These are phyloP conservation scores for Mactra quadrangularis DNA, from an alignment of 1,140 invertebrate genomes.

Conservation along the genomic window DNA sequence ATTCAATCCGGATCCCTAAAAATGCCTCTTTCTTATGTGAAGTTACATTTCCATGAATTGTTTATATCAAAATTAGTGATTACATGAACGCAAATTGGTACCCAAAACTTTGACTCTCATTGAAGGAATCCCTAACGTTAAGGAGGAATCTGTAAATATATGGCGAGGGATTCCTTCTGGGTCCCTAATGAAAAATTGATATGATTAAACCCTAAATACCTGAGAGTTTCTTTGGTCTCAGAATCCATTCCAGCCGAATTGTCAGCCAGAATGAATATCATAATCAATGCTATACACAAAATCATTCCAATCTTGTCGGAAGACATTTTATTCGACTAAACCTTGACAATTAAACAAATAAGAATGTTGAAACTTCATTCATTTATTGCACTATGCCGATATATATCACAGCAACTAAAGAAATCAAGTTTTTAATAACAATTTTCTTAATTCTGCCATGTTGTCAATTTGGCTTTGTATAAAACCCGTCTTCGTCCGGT, in stretches of 20 bases:
- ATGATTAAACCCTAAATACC: no score
- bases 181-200: background rate
- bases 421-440: background rate
- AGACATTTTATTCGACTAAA: conserved; percentile 3
- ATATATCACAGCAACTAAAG: background rate
- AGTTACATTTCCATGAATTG: background rate
- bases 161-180: background rate
- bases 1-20: no score
- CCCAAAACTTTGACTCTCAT: background rate
- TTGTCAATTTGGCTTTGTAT: conserved; percentile 6
- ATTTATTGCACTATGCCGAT: background rate
- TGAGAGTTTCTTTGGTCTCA: conserved; percentile 21
- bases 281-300: background rate
- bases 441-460: conserved; percentile 16
- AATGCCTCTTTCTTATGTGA: no score
- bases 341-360: background rate
- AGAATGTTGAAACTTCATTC: no score
- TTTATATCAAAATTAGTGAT: background rate
- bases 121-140: background rate
- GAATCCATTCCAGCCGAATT: conserved; percentile 30
- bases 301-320: background rate
- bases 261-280: conserved; percentile 24
- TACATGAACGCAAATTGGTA: no score
- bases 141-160: background rate
- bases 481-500: background rate